phyloP scores from a whole-genome alignment of 2,888 invertebrate species.

The Lypha dubia region DNA sequence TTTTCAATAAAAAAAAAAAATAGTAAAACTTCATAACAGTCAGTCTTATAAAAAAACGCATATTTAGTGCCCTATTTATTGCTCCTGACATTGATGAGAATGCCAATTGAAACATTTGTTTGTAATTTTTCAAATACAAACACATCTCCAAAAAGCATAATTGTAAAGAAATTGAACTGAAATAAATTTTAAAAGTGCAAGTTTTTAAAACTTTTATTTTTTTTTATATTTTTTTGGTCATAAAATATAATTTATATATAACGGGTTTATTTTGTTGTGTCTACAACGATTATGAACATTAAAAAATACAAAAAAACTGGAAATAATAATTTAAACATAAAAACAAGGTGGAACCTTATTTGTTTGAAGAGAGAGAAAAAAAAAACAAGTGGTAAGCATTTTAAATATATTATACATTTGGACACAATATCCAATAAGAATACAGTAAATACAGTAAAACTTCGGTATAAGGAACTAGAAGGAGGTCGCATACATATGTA shows the following conservation, averaged over 20 bases:
- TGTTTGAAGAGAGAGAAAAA: neutral
- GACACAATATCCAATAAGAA: neutral
- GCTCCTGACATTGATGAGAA: slow-evolving; percentile 35
- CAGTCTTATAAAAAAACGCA: neutral
- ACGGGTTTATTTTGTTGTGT: slow-evolving; percentile 47
- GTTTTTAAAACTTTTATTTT: slow-evolving; percentile 23
- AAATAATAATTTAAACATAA: slow-evolving; percentile 17
- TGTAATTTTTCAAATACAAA: slow-evolving; percentile 16
- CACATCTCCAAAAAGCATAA: neutral
- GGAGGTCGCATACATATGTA: too few species aligned
- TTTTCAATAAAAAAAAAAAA: neutral
- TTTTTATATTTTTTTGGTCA: neutral
- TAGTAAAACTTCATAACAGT: neutral
- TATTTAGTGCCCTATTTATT: slow-evolving; percentile 36
- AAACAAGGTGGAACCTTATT: slow-evolving; percentile 4
- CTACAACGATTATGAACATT: slow-evolving; percentile 32
- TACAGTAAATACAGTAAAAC: neutral
- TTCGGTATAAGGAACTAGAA: too few species aligned
- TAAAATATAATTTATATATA: slow-evolving; percentile 22
- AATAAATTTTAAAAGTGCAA: slow-evolving; percentile 32
- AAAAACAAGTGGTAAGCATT: neutral
- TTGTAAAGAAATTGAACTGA: slow-evolving; percentile 8
- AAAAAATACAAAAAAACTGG: slow-evolving; percentile 27
- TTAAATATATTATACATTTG: neutral
- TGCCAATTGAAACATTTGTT: slow-evolving; percentile 42